Conservation (phyloP, 2,113 vertebrate genomes). For the Strigops habroptila region DNA sequence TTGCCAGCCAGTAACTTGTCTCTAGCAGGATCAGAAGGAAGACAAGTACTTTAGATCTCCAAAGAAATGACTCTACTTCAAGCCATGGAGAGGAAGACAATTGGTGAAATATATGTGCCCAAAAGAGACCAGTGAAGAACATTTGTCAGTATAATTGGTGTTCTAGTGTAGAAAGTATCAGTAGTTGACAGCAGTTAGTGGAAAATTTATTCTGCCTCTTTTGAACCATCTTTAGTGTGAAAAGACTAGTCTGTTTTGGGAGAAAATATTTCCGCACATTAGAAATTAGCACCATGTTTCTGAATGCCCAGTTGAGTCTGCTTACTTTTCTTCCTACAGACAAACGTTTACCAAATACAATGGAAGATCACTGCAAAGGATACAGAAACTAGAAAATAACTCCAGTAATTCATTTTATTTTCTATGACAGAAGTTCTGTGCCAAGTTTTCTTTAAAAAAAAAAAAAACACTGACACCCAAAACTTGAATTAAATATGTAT, state of each 20-base stretch:
- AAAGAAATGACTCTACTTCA: neutral
- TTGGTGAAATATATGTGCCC: neutral
- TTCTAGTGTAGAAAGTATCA: neutral
- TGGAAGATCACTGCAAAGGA: neutral
- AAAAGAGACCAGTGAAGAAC: neutral
- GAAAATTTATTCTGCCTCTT: neutral
- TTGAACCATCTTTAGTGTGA: neutral
- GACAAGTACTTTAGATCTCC: neutral
- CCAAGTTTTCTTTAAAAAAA: neutral
- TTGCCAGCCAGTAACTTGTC: neutral
- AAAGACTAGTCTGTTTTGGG: neutral
- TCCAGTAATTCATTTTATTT: neutral
- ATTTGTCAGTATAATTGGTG: neutral
- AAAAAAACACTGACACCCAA: neutral
- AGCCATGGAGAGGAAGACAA: neutral
- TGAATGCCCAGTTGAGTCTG: neutral
- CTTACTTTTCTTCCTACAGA: neutral
- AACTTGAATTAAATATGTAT: neutral
- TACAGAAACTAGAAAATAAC: neutral
- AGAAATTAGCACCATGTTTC: fast-evolving
- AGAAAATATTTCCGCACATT: neutral
- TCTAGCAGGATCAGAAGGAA: neutral
- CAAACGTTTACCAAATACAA: neutral
- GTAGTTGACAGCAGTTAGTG: neutral
- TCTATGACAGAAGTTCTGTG: neutral